phyloP scores from a whole-genome alignment of 2,888 invertebrate species.

The Drosophila macrothrix region DNA sequence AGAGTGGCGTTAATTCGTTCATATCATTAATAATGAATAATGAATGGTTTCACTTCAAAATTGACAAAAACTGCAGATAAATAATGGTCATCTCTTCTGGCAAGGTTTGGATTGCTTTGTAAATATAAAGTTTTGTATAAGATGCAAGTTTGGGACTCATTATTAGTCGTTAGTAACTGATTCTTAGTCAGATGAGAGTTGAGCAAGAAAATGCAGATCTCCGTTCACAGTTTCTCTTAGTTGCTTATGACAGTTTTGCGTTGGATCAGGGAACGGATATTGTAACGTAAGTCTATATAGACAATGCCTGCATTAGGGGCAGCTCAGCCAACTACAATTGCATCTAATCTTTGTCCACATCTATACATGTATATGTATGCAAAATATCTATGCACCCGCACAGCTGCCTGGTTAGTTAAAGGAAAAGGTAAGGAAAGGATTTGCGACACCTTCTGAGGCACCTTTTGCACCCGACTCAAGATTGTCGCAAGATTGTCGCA shows the following conservation, averaged over 20 bases:
- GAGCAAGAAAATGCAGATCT: background rate
- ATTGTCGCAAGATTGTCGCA: conserved; percentile 58
- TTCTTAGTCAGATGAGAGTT: background rate
- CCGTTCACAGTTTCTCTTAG: background rate
- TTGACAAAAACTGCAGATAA: conserved; percentile 5
- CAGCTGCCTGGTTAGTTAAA: conserved; percentile 36
- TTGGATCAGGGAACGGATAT: conserved; percentile 7
- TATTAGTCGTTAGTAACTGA: too few relatives aligned
- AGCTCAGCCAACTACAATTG: conserved; percentile 29
- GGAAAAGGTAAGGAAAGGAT: conserved; percentile 43
- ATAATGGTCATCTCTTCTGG: background rate
- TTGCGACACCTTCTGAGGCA: conserved; percentile 47
- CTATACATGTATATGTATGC: conserved; percentile 4
- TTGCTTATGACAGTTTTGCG: conserved; percentile 35
- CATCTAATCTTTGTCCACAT: conserved; percentile 23
- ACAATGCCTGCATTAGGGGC: conserved; percentile 19
- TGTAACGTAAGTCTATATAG: background rate
- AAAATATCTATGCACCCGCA: conserved; percentile 32
- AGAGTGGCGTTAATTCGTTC: conserved; percentile 42
- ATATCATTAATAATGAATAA: conserved; percentile 33
- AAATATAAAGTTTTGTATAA: background rate
- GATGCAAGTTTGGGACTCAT: too few relatives aligned
- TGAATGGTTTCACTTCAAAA: conserved; percentile 3
- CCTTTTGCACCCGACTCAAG: conserved; percentile 15
- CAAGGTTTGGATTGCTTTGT: background rate